Evolutionary conservation across 2,797 vertebrate species (phyloP).

Genomic region (Spinus pinus): DNA sequence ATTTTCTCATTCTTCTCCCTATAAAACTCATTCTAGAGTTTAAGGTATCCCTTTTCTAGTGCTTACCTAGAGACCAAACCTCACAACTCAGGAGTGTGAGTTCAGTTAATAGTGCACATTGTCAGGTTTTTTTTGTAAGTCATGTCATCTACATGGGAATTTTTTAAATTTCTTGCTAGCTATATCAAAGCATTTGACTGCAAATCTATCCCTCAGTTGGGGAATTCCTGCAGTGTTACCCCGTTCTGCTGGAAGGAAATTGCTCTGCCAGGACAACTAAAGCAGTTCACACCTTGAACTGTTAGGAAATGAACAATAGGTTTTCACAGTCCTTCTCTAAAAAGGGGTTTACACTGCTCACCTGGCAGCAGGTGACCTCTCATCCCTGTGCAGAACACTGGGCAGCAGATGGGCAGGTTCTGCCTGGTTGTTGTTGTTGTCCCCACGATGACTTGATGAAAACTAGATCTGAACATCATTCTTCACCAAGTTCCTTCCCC

Average conservation of each 20-base stretch:
- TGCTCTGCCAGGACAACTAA: neutral
- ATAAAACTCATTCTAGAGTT: neutral
- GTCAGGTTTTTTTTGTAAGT: neutral
- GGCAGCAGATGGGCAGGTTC: neutral
- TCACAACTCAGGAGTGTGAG: neutral
- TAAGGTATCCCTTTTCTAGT: neutral
- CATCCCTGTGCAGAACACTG: neutral
- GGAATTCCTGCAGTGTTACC: neutral
- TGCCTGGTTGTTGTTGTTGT: neutral
- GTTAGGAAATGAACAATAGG: fast-evolving
- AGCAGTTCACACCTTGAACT: neutral
- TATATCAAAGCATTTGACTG: neutral
- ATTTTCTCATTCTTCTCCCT: neutral
- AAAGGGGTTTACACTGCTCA: fast-evolving
- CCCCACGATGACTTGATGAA: neutral
- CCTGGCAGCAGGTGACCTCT: neutral
- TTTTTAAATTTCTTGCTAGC: neutral
- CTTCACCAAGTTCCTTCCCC: neutral
- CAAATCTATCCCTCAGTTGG: neutral
- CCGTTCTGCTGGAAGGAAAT: neutral
- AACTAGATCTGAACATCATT: neutral
- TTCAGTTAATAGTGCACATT: neutral
- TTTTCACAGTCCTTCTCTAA: neutral
- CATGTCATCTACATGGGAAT: neutral
- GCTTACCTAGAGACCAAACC: neutral